Conservation (phyloP, 2,797 vertebrate species). For the Dallia pectoralis region DNA sequence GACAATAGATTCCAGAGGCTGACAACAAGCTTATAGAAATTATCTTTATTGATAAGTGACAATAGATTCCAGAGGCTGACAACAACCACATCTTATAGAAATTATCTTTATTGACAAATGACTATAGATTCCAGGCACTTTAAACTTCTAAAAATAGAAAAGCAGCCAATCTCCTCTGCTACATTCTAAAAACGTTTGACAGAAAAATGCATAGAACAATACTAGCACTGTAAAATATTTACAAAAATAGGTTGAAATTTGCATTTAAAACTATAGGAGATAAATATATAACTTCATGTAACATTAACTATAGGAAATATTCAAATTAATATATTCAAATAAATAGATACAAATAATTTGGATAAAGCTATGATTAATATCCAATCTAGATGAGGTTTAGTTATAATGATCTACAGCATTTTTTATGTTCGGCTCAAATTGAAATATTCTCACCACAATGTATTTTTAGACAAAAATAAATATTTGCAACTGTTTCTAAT, state of each 20-base stretch:
- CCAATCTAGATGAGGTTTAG: slow-evolving; percentile 61
- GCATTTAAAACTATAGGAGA: slow-evolving; percentile 83
- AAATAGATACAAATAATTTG: slow-evolving; percentile 86
- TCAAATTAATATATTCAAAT: slow-evolving; percentile 90
- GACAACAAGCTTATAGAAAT: too few relatives aligned
- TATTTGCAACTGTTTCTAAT: too few relatives aligned
- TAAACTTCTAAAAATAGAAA: slow-evolving; percentile 80
- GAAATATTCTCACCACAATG: neutral
- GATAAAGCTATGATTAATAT: slow-evolving; percentile 85
- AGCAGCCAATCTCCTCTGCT: slow-evolving; percentile 60
- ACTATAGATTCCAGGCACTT: slow-evolving; percentile 86
- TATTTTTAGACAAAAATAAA: too few relatives aligned
- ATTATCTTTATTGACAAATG: slow-evolving; percentile 92
- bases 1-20: too few relatives aligned
- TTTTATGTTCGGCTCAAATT: neutral
- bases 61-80: too few relatives aligned
- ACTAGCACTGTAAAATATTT: slow-evolving; percentile 68
- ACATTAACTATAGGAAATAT: slow-evolving; percentile 80
- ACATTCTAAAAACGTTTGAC: slow-evolving; percentile 37
- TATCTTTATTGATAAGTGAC: too few relatives aligned
- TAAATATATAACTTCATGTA: slow-evolving; percentile 84
- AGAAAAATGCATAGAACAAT: slow-evolving; percentile 45
- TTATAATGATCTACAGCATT: slow-evolving; percentile 11
- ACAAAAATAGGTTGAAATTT: slow-evolving; percentile 74
- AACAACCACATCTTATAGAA: too few relatives aligned